These are phyloP conservation scores for Cyprinus carpio DNA, from an alignment of 2,113 vertebrate species.

Conservation along the genomic window DNA sequence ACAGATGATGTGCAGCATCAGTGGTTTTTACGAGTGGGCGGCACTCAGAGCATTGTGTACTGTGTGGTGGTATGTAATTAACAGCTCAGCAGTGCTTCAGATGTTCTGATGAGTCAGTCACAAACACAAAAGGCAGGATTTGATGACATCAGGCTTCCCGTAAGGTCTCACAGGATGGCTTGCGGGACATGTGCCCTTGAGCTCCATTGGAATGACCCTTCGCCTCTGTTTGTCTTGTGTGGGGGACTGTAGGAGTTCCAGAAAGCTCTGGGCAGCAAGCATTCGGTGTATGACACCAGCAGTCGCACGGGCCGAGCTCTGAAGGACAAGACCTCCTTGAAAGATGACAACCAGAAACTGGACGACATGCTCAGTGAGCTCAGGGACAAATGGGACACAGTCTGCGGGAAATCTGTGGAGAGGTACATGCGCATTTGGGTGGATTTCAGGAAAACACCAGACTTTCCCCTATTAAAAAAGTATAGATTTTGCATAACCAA, in stretches of 20 bases:
- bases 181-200: slow-evolving; percentile 25
- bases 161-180: slow-evolving; percentile 2
- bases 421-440: slow-evolving; percentile 74
- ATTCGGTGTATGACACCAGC: slow-evolving; percentile 95
- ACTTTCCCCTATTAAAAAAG: not conserved
- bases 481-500: not conserved
- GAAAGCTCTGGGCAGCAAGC: slow-evolving; percentile 92
- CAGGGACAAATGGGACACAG: slow-evolving; percentile 97
- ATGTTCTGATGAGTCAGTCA: slow-evolving; percentile 42
- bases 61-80: slow-evolving; percentile 52
- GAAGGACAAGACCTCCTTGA: slow-evolving; percentile 91
- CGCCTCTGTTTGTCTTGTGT: not conserved
- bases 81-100: slow-evolving; percentile 49
- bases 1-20: slow-evolving; percentile 57
- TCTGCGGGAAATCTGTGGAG: slow-evolving; percentile 97
- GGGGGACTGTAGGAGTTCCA: slow-evolving; percentile 86
- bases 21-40: slow-evolving; percentile 62
- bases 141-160: slow-evolving; percentile 7
- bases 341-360: slow-evolving; percentile 93
- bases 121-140: not conserved
- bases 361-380: slow-evolving; percentile 96
- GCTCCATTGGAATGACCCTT: slow-evolving; percentile 12
- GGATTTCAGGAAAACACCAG: not conserved
- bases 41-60: slow-evolving; percentile 44
- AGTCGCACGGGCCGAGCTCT: slow-evolving; percentile 88